phyloP scores from a whole-genome alignment of 2,797 vertebrate genomes.

The Melanotaenia pygmaea region DNA sequence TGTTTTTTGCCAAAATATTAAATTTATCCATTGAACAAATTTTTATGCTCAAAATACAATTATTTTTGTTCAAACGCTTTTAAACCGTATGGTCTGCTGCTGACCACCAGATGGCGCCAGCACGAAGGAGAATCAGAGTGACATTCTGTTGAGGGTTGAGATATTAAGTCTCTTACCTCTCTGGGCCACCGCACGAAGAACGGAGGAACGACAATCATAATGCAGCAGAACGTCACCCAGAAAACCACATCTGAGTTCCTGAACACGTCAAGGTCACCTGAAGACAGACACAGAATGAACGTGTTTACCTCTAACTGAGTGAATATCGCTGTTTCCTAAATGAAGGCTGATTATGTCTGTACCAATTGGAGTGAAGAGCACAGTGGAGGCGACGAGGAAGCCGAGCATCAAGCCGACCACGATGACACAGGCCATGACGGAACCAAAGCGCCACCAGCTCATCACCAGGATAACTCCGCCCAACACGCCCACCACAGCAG shows the following conservation, averaged over 20 bases:
- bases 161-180: slow-evolving; percentile 81
- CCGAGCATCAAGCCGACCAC: slow-evolving; percentile 90
- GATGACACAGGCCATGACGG: slow-evolving; percentile 84
- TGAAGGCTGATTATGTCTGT: slow-evolving; percentile 25
- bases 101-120: slow-evolving; percentile 19
- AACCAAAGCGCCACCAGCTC: slow-evolving; percentile 93
- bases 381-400: slow-evolving; percentile 82
- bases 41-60: background rate
- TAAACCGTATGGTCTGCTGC: background rate
- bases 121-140: background rate
- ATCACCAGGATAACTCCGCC: slow-evolving; percentile 88
- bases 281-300: background rate
- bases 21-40: no score
- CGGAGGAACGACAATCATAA: slow-evolving; percentile 84
- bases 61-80: background rate
- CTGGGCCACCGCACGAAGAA: slow-evolving; percentile 89
- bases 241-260: slow-evolving; percentile 84
- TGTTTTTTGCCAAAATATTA: no score
- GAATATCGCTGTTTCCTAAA: background rate
- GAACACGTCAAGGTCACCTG: slow-evolving; percentile 88
- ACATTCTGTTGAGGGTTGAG: rapidly evolving
- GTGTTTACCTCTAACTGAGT: background rate
- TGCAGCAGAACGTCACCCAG: slow-evolving; percentile 90
- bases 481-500: slow-evolving; percentile 81
- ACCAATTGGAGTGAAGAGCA: slow-evolving; percentile 94